Evolutionary conservation across 2,888 invertebrate genomes (phyloP).

Genomic region (Trichogramma dendrolimi): DNA sequence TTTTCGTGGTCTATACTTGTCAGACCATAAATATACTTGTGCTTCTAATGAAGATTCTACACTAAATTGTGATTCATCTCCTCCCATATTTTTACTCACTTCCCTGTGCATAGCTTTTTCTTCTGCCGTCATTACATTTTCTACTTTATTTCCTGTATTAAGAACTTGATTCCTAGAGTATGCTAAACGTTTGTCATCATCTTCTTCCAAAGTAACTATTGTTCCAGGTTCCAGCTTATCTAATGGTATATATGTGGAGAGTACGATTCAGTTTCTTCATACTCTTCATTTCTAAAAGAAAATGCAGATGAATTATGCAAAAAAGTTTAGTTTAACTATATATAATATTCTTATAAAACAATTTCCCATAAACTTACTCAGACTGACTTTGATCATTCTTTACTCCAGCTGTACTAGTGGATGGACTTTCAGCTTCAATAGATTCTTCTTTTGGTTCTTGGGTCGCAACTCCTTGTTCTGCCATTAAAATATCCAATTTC

Average conservation of each 20-base stretch:
- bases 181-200: slow-evolving; percentile 71
- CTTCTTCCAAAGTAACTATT: slow-evolving; percentile 69
- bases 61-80: slow-evolving; percentile 86
- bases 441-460: slow-evolving; percentile 41
- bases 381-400: slow-evolving; percentile 49
- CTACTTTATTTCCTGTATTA: slow-evolving; percentile 59
- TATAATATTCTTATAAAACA: slow-evolving; percentile 6
- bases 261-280: slow-evolving; percentile 67
- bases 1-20: slow-evolving; percentile 95
- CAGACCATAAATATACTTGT: slow-evolving; percentile 91
- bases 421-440: slow-evolving; percentile 36
- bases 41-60: slow-evolving; percentile 83
- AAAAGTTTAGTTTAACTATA: neutral
- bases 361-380: slow-evolving; percentile 34
- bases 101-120: slow-evolving; percentile 67
- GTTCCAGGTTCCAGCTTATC: slow-evolving; percentile 71
- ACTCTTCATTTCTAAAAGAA: slow-evolving; percentile 24
- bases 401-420: slow-evolving; percentile 30
- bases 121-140: slow-evolving; percentile 57
- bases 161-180: slow-evolving; percentile 68
- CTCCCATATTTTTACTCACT: slow-evolving; percentile 78
- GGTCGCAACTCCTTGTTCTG: slow-evolving; percentile 68
- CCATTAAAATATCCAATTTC: slow-evolving; percentile 85
- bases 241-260: slow-evolving; percentile 68
- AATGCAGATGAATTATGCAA: slow-evolving; percentile 2